phyloP scores from a whole-genome alignment of 2,888 invertebrate genomes.

The Meghimatium bilineatum region DNA sequence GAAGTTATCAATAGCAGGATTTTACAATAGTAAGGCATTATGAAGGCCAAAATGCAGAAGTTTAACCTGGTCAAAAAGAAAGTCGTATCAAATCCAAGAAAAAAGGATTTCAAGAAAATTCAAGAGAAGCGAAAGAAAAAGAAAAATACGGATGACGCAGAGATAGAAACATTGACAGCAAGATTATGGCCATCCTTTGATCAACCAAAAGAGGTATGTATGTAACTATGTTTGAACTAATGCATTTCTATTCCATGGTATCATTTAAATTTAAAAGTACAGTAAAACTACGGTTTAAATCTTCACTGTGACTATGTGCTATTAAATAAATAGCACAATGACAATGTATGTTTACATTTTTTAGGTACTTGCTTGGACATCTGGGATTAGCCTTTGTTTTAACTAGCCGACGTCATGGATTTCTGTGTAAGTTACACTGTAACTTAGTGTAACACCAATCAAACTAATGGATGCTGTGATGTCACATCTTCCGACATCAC shows the following conservation, averaged over 20 bases:
- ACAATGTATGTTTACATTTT: too few relatives aligned
- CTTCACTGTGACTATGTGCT: too few relatives aligned
- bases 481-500: too few relatives aligned
- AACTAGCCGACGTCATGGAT: too few relatives aligned
- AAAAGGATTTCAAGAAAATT: constrained; percentile 28
- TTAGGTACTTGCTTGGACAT: too few relatives aligned
- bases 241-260: background rate
- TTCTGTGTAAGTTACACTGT: too few relatives aligned
- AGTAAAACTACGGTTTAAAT: too few relatives aligned
- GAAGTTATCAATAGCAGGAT: background rate
- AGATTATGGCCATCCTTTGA: constrained; percentile 39
- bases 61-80: constrained; percentile 31
- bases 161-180: constrained; percentile 36
- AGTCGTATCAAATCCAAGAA: background rate
- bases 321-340: too few relatives aligned
- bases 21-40: background rate
- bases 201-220: constrained; percentile 43
- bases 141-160: constrained; percentile 33
- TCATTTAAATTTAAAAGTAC: too few relatives aligned
- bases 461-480: too few relatives aligned
- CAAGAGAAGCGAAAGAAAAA: constrained; percentile 43
- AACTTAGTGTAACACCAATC: too few relatives aligned
- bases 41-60: constrained; percentile 47
- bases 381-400: too few relatives aligned
- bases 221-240: background rate